phyloP scores from a whole-genome alignment of 2,113 vertebrate genomes.

The Zootoca vivipara region DNA sequence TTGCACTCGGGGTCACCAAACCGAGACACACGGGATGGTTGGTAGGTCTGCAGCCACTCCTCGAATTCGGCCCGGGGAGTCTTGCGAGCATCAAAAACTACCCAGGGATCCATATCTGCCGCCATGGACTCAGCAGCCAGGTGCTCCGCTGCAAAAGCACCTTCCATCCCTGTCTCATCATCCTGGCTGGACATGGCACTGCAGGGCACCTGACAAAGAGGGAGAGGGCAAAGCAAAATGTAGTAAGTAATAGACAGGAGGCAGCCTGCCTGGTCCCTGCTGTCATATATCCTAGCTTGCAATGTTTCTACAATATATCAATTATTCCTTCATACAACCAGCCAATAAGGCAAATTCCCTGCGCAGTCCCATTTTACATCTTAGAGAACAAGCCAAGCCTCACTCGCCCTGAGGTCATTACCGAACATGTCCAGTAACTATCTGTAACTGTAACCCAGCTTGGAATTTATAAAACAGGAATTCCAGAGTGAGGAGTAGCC shows the following conservation, averaged over 20 bases:
- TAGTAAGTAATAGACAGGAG: background rate
- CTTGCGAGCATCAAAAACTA: slow-evolving; percentile 82
- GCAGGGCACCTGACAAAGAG: background rate
- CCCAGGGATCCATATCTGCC: slow-evolving; percentile 91
- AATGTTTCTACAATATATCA: background rate
- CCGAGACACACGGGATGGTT: slow-evolving; percentile 83
- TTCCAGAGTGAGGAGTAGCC: background rate
- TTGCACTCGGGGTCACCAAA: slow-evolving; percentile 75
- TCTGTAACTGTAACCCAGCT: background rate
- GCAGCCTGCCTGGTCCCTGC: background rate
- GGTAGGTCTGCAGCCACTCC: slow-evolving; percentile 86
- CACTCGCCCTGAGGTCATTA: background rate
- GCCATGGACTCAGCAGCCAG: slow-evolving; percentile 88
- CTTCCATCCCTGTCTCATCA: slow-evolving; percentile 43
- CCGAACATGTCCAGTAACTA: background rate
- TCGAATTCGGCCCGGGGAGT: slow-evolving; percentile 83
- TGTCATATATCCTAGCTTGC: background rate
- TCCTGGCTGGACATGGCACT: background rate
- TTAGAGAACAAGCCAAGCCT: background rate
- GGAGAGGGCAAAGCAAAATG: background rate
- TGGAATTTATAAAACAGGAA: background rate
- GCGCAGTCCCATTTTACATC: background rate
- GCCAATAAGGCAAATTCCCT: background rate
- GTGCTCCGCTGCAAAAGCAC: slow-evolving; percentile 74
- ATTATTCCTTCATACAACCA: background rate